These are phyloP conservation scores for Nomada fabriciana DNA, from an alignment of 2,888 invertebrate species.

Conservation along the genomic window DNA sequence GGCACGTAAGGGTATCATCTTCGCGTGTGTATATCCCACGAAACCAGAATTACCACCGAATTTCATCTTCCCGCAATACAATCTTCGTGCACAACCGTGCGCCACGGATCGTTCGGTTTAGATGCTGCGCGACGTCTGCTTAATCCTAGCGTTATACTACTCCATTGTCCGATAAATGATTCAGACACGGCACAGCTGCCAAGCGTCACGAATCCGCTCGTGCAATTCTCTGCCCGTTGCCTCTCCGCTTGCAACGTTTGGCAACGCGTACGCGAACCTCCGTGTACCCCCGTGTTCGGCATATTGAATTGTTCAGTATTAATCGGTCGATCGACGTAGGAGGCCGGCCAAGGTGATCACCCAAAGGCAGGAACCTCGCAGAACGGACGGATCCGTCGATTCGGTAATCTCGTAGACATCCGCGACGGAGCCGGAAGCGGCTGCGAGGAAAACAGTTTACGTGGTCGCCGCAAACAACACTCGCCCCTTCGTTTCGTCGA, in stretches of 20 bases:
- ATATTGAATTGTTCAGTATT: slow-evolving; percentile 19
- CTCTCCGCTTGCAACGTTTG: neutral
- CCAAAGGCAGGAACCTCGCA: neutral
- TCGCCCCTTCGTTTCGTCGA: slow-evolving; percentile 13
- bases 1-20: neutral
- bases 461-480: neutral
- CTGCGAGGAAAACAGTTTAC: slow-evolving; percentile 29
- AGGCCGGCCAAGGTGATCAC: neutral
- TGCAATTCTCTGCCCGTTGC: neutral
- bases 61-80: slow-evolving; percentile 1
- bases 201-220: slow-evolving; percentile 1
- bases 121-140: slow-evolving; percentile 24
- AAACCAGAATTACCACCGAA: neutral
- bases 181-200: slow-evolving; percentile 7
- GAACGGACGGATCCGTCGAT: slow-evolving; percentile 2
- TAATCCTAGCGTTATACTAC: slow-evolving; percentile 40
- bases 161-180: slow-evolving; percentile 39
- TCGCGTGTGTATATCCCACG: neutral
- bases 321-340: slow-evolving; percentile 2
- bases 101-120: neutral
- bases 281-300: neutral
- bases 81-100: neutral
- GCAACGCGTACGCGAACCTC: neutral
- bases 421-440: slow-evolving; percentile 17
- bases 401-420: slow-evolving; percentile 4